A percentile compares a stretch with the other conserved stretches of the same genome.
Conservation (phyloP, 2,113 vertebrate species). For the Antennarius striatus region DNA sequence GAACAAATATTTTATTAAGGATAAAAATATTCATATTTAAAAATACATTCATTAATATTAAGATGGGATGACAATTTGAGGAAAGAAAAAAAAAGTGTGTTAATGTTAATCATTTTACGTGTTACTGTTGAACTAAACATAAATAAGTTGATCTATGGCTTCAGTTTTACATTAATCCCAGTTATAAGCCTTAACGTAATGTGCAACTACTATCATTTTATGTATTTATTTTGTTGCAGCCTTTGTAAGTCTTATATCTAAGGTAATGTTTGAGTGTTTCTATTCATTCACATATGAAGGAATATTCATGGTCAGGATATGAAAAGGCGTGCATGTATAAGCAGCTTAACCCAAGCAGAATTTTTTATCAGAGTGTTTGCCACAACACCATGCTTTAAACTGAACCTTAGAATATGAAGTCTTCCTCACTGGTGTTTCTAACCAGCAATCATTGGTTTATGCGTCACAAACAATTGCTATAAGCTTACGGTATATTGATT, state of each 20-base stretch:
- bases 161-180: too few species aligned
- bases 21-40: not conserved
- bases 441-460: constrained; percentile 3
- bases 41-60: not conserved
- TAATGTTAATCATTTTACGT: too few species aligned
- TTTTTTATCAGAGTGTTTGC: constrained; percentile 24
- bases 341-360: constrained; percentile 36
- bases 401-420: not conserved
- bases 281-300: constrained; percentile 3
- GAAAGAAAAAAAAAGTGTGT: too few species aligned
- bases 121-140: too few species aligned
- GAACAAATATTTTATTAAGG: too few species aligned
- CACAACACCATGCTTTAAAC: not conserved
- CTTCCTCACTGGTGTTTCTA: not conserved
- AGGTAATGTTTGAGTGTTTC: not conserved
- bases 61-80: too few species aligned
- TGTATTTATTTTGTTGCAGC: too few species aligned
- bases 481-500: constrained; percentile 1
- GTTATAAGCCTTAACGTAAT: too few species aligned
- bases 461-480: not conserved
- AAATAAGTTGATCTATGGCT: too few species aligned
- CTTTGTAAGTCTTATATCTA: too few species aligned
- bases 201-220: too few species aligned
- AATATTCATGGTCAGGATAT: constrained; percentile 25
- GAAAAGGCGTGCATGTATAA: constrained; percentile 20